phyloP scores from a whole-genome alignment of 2,797 vertebrate species.

The Lepus oiostolus region DNA sequence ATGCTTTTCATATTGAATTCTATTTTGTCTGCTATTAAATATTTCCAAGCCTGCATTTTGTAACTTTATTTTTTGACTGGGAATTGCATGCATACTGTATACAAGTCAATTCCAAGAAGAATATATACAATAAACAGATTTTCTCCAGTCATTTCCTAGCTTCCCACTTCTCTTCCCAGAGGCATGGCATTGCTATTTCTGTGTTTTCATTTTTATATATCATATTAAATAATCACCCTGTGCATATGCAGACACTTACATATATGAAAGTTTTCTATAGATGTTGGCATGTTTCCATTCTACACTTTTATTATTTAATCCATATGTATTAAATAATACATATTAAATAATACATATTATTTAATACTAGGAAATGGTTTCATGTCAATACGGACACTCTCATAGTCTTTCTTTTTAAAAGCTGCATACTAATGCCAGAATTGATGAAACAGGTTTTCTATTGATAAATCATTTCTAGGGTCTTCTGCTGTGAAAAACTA shows the following conservation, averaged over 20 bases:
- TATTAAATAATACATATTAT: neutral
- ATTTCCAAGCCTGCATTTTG: constrained; percentile 72
- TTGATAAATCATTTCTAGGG: constrained; percentile 11
- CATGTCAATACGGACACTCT: neutral
- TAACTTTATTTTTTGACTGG: constrained; percentile 50
- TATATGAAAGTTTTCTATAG: neutral
- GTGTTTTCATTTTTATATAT: neutral
- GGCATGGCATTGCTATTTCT: neutral
- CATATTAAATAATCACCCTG: neutral
- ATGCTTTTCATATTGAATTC: constrained; percentile 82
- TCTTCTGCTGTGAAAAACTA: neutral
- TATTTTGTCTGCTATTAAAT: constrained; percentile 84
- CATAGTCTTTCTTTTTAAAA: constrained; percentile 4
- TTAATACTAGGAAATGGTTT: neutral
- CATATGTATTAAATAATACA: neutral
- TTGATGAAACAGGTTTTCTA: neutral
- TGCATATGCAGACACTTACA: neutral
- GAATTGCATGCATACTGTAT: constrained; percentile 1
- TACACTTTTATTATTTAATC: neutral
- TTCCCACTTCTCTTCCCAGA: neutral
- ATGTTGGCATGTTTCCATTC: neutral
- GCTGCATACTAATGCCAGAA: neutral
- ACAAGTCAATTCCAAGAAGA: constrained; percentile 34
- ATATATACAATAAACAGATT: constrained; percentile 21
- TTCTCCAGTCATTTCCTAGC: neutral